Evolutionary conservation across 2,888 invertebrate species (phyloP).

Genomic region (Euzophera pinguis): DNA sequence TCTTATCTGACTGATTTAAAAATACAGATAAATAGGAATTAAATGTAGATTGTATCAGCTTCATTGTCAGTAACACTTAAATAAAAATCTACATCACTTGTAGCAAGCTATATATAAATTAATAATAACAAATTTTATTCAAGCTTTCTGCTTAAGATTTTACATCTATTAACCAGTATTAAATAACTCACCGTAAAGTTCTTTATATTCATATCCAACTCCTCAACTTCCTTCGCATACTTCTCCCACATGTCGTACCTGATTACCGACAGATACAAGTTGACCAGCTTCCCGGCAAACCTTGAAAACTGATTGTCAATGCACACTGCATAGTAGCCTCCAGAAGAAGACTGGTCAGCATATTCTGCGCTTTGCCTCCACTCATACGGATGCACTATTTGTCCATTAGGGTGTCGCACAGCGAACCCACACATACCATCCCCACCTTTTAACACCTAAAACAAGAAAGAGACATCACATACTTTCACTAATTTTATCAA

Average conservation of each 20-base stretch:
- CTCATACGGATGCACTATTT: constrained; percentile 93
- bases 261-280: constrained; percentile 94
- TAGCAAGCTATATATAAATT: too few relatives aligned
- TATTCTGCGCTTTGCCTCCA: constrained; percentile 95
- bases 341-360: constrained; percentile 88
- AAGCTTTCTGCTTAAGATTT: too few relatives aligned
- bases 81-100: too few relatives aligned
- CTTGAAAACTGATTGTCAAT: constrained; percentile 96
- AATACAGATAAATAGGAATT: too few relatives aligned
- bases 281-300: constrained; percentile 93
- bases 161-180: too few relatives aligned
- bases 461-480: constrained; percentile 29
- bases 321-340: constrained; percentile 94
- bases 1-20: too few relatives aligned
- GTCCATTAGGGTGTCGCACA: constrained; percentile 90
- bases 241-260: constrained; percentile 96
- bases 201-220: constrained; percentile 90
- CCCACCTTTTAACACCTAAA: constrained; percentile 93
- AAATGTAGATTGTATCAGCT: too few relatives aligned
- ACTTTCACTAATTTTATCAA: constrained; percentile 14
- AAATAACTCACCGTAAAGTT: constrained; percentile 89
- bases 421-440: constrained; percentile 97
- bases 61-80: too few relatives aligned
- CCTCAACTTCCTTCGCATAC: constrained; percentile 93
- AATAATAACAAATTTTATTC: too few relatives aligned